Percentiles rank a stretch among this genome's conserved stretches.
These are phyloP conservation scores for Nyctalus aviator DNA, from an alignment of 2,797 vertebrate genomes.

Conservation along the genomic window DNA sequence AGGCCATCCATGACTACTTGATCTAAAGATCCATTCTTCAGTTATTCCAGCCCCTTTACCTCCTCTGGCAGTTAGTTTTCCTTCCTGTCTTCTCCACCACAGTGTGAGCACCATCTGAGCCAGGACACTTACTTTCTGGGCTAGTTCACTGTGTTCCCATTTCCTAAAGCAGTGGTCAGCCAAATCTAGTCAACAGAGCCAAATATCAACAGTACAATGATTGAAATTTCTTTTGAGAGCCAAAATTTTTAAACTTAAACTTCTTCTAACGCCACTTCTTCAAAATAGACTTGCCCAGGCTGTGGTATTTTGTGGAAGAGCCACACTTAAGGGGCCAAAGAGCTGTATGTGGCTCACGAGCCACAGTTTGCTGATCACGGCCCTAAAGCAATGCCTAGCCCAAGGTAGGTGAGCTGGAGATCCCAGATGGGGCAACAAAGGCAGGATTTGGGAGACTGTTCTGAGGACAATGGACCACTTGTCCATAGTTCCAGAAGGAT, in stretches of 20 bases:
- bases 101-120: background rate
- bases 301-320: too few species aligned
- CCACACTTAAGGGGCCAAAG: too few species aligned
- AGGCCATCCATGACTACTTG: background rate
- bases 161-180: background rate
- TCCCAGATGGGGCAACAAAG: background rate
- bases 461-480: background rate
- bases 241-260: too few species aligned
- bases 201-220: too few species aligned
- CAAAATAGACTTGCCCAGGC: too few species aligned
- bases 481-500: background rate
- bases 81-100: background rate
- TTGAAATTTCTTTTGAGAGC: too few species aligned
- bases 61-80: background rate
- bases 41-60: background rate
- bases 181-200: too few species aligned
- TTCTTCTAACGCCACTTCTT: too few species aligned
- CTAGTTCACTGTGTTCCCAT: background rate
- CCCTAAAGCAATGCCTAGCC: background rate
- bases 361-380: too few species aligned
- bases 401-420: background rate
- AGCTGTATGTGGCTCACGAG: too few species aligned
- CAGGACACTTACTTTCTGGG: background rate
- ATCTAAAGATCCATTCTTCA: background rate
- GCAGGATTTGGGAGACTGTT: background rate